These are phyloP conservation scores for Phrixothrix hirtus DNA, from an alignment of 2,888 invertebrate genomes.

Conservation along the genomic window DNA sequence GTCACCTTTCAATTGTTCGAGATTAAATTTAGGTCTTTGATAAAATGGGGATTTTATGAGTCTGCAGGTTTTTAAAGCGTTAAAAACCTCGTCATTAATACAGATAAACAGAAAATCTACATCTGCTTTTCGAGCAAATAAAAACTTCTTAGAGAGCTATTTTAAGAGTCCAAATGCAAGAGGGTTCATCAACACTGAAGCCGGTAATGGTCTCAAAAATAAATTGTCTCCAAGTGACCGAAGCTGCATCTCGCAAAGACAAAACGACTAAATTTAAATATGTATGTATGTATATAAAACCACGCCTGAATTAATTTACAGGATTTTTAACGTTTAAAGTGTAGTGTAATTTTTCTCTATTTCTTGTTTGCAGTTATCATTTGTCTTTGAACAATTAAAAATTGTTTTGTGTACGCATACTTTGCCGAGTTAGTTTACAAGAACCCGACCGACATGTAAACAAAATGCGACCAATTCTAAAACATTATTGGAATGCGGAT, in stretches of 20 bases:
- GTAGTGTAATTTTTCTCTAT: too few species aligned
- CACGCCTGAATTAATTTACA: neutral
- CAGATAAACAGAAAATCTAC: neutral
- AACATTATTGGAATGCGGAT: neutral
- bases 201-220: conserved; percentile 39
- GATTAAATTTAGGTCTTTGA: too few species aligned
- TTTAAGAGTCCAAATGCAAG: conserved; percentile 22
- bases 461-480: neutral
- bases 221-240: conserved; percentile 38
- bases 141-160: conserved; percentile 15
- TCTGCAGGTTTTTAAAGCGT: too few species aligned
- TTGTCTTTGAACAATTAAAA: too few species aligned
- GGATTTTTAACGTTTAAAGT: neutral
- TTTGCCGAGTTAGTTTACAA: too few species aligned
- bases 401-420: too few species aligned
- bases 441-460: too few species aligned
- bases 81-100: neutral
- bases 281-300: neutral
- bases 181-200: conserved; percentile 39
- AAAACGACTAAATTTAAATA: conserved; percentile 6
- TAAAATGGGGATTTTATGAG: too few species aligned
- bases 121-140: conserved; percentile 3
- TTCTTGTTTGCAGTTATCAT: too few species aligned
- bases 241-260: neutral
- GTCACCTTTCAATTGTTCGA: too few species aligned